Conservation (phyloP, 2,888 invertebrate species). For the Baccha elongata region DNA sequence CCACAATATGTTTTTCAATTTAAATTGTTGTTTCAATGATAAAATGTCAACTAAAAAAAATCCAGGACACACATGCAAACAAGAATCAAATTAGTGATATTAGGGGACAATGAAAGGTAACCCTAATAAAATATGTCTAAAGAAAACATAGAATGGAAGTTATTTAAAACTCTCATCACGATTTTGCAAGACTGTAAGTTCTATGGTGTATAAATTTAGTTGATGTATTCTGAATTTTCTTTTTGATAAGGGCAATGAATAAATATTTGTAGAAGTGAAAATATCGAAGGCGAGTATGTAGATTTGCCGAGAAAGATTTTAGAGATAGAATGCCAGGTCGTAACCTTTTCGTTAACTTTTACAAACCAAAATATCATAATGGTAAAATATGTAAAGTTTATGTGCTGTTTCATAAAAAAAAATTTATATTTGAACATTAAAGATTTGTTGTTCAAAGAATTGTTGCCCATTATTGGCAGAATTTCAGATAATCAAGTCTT, state of each 20-base stretch:
- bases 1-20: no score
- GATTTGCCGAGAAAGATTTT: background rate
- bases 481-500: no score
- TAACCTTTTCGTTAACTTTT: background rate
- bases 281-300: background rate
- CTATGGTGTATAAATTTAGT: background rate
- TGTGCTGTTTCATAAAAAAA: no score
- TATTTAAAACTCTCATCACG: background rate
- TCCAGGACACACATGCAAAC: background rate
- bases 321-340: background rate
- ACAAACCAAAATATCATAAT: background rate
- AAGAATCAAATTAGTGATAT: background rate
- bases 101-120: background rate
- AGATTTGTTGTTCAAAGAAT: no score
- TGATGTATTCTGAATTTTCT: background rate
- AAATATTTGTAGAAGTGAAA: background rate
- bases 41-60: no score
- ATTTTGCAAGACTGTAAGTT: background rate
- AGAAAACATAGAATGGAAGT: background rate
- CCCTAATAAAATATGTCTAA: slow-evolving; percentile 1
- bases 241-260: background rate
- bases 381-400: no score
- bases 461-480: no score
- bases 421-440: no score
- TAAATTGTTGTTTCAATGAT: no score